Base-by-base conservation (phyloP, 2,797 vertebrate genomes). In the Lutjanus argentimaculatus region DNA sequence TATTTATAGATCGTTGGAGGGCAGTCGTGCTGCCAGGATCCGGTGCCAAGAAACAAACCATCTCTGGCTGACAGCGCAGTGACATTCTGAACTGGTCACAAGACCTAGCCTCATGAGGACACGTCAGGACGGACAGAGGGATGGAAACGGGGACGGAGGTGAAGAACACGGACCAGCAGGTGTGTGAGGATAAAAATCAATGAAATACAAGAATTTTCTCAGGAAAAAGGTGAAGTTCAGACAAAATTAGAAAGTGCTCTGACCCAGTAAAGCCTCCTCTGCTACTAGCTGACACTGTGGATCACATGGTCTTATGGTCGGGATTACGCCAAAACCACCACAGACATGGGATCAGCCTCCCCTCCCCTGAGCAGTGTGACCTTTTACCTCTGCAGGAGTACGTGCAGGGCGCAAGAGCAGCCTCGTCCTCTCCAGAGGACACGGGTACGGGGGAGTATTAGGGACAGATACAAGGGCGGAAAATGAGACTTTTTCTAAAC, bases 61-160 rank as follows among this genome's bases (percentile, higher is more conserved):
- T 84, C 94, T 82, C 79, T 86, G 93, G 94, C 93, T 91, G 59
- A 65, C n/a, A 17, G 14, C 49, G 57, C 66, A 36, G 70, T 89
- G 92, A 92, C 95, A 95, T 95, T 93, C 90, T 68, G 85, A 72
- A 84, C 83, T 61, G 82, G 87, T 91, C 89, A 82, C 77, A 89
- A 90, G 85, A 88, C 57, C 57, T 22, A 83, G 12, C 42, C 72
- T 48, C 56, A 45, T 49, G 74, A 68, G 74, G 30, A 36, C 30
- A 36, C 30, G 48, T 67, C 74, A 61, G 43, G 67, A 53, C 66
- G 71, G 19, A 36, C 43, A 7, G 49, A 79, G 48, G 53, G 53
- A 68, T 11, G 80, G 73, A 82, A 75, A 81, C 62, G 17, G 67
- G 25, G 72, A 7, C 17, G 13, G 30, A 19, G 42, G 52, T n/a